These are phyloP conservation scores for Apis dorsata DNA, from an alignment of 1,140 invertebrate species.

Conservation along the genomic window DNA sequence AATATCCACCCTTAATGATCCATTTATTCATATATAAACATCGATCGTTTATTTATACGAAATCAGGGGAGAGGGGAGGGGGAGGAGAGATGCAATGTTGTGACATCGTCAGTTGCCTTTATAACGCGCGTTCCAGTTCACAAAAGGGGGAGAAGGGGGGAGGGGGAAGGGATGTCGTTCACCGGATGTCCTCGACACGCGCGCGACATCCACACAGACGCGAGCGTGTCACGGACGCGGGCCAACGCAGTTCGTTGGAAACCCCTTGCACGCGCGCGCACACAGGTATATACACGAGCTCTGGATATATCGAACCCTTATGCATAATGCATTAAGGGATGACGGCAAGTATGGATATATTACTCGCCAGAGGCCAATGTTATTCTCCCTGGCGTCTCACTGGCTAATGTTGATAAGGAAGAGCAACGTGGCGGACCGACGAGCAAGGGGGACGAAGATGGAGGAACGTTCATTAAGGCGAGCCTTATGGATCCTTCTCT, in stretches of 20 bases:
- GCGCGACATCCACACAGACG: no score
- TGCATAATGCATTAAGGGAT: conserved; percentile 70
- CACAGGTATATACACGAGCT: conserved; percentile 26
- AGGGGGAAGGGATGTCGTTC: not conserved
- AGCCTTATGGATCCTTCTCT: conserved; percentile 20
- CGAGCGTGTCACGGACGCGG: not conserved
- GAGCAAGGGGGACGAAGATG: conserved; percentile 33
- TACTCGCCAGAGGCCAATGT: conserved; percentile 67
- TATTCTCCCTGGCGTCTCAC: conserved; percentile 66
- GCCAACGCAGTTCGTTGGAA: not conserved
- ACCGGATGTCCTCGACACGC: not conserved
- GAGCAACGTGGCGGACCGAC: conserved; percentile 30
- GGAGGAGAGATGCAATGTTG: not conserved
- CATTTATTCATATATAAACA: conserved; percentile 4
- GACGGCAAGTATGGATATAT: conserved; percentile 70
- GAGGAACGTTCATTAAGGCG: conserved; percentile 57
- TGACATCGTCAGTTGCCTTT: not conserved
- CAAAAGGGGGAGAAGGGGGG: not conserved
- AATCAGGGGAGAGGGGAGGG: not conserved
- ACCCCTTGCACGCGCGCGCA: not conserved
- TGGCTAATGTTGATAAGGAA: conserved; percentile 70
- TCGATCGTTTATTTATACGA: not conserved
- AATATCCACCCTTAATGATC: not conserved
- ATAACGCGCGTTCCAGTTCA: not conserved
- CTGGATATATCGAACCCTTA: conserved; percentile 66